These are phyloP conservation scores for Emydocephalus ijimae DNA, from an alignment of 2,113 vertebrate species.

Conservation along the genomic window DNA sequence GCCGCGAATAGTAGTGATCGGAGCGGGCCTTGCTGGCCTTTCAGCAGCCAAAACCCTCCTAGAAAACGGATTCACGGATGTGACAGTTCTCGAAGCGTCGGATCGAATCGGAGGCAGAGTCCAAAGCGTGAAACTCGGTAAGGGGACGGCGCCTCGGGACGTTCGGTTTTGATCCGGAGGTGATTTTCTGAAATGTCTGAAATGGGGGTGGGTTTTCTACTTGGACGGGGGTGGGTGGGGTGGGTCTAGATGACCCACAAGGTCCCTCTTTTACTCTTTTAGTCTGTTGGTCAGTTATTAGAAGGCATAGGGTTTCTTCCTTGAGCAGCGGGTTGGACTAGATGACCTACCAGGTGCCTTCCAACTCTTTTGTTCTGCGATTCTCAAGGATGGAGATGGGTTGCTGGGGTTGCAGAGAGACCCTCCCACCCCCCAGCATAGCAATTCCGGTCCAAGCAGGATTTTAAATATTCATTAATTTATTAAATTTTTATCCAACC, in stretches of 20 bases:
- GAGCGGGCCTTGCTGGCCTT: conserved; percentile 94
- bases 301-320: too few species aligned
- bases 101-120: conserved; percentile 92
- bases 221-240: too few species aligned
- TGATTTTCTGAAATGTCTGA: background rate
- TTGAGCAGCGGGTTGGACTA: background rate
- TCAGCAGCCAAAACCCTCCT: conserved; percentile 88
- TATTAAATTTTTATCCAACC: background rate
- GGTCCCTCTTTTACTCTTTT: background rate
- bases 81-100: conserved; percentile 92
- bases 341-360: background rate
- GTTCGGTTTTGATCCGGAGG: accelerated
- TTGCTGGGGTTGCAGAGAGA: background rate
- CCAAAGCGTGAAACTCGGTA: conserved; percentile 90
- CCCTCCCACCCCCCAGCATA: background rate
- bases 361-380: too few species aligned
- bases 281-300: too few species aligned
- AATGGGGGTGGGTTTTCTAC: background rate
- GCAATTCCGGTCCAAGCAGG: background rate
- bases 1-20: conserved; percentile 97
- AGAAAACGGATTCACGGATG: conserved; percentile 92
- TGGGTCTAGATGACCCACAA: background rate
- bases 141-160: conserved; percentile 31
- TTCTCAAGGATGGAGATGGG: background rate
- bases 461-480: background rate